phyloP scores from a whole-genome alignment of 2,888 invertebrate genomes.

The Philopedon plagiatum region DNA sequence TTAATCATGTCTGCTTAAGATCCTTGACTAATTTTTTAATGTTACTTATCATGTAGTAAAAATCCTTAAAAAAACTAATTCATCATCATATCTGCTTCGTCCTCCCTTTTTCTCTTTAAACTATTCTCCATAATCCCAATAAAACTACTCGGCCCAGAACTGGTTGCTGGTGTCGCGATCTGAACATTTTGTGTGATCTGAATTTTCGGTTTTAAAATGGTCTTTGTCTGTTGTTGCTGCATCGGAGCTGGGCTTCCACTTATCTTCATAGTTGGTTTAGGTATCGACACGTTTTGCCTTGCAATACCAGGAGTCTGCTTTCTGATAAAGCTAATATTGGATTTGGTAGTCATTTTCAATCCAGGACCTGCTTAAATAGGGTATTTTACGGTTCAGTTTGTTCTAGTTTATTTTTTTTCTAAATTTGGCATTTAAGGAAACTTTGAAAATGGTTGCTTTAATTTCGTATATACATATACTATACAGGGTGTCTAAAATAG shows the following conservation, averaged over 20 bases:
- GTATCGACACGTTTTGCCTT: slow-evolving; percentile 78
- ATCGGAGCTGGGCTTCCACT: slow-evolving; percentile 71
- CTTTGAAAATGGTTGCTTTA: too few relatives aligned
- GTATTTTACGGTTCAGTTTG: too few relatives aligned
- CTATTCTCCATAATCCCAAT: slow-evolving; percentile 72
- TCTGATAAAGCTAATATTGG: slow-evolving; percentile 70
- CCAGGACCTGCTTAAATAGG: slow-evolving; percentile 35
- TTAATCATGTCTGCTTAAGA: not conserved
- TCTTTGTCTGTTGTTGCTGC: slow-evolving; percentile 65
- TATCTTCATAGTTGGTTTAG: slow-evolving; percentile 82
- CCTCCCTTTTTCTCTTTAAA: slow-evolving; percentile 78
- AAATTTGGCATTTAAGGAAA: too few relatives aligned
- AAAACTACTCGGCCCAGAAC: slow-evolving; percentile 62
- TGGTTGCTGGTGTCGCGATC: slow-evolving; percentile 58
- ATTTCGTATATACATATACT: too few relatives aligned
- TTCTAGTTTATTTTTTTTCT: too few relatives aligned
- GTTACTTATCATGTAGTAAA: not conserved
- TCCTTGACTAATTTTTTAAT: not conserved
- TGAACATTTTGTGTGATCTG: slow-evolving; percentile 65
- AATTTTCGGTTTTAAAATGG: slow-evolving; percentile 66
- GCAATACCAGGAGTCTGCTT: slow-evolving; percentile 64
- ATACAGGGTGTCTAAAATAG: too few relatives aligned
- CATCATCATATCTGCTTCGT: slow-evolving; percentile 67
- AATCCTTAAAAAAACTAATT: slow-evolving; percentile 12
- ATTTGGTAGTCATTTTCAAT: slow-evolving; percentile 70